phyloP scores from a whole-genome alignment of 2,113 vertebrate genomes.

The Tretioscincus oriximinensis region DNA sequence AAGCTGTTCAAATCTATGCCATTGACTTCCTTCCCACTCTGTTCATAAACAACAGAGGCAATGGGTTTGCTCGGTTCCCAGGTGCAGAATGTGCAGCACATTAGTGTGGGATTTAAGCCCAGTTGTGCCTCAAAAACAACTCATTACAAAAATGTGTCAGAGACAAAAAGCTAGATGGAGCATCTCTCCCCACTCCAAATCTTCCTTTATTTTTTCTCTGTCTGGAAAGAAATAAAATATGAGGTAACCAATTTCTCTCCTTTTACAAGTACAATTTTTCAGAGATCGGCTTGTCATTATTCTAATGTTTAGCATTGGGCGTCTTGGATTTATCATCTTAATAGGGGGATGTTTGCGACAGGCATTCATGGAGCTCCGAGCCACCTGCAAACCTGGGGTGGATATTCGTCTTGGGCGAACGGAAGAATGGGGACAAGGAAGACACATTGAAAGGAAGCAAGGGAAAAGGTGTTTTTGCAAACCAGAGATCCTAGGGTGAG shows the following conservation, averaged over 20 bases:
- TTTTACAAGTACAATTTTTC: background rate
- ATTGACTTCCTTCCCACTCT: no score
- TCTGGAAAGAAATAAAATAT: background rate
- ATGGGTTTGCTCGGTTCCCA: background rate
- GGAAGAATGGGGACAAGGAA: background rate
- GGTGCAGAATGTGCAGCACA: background rate
- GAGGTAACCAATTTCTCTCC: background rate
- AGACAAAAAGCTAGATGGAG: background rate
- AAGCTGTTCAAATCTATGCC: no score
- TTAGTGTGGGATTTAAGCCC: background rate
- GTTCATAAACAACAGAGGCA: no score
- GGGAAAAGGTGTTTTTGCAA: no score
- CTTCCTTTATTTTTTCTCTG: background rate
- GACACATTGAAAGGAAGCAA: no score
- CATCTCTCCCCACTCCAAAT: no score
- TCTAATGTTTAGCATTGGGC: background rate
- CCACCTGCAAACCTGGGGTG: conserved; percentile 17
- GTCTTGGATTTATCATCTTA: background rate
- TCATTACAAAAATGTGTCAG: no score
- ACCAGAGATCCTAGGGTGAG: no score
- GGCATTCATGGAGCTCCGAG: conserved; percentile 3
- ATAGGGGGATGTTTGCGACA: conserved; percentile 10
- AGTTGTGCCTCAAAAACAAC: background rate
- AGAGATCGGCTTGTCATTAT: background rate
- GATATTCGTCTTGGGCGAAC: background rate